phyloP scores from a whole-genome alignment of 2,797 vertebrate species.

The Acipenser oxyrinchus region DNA sequence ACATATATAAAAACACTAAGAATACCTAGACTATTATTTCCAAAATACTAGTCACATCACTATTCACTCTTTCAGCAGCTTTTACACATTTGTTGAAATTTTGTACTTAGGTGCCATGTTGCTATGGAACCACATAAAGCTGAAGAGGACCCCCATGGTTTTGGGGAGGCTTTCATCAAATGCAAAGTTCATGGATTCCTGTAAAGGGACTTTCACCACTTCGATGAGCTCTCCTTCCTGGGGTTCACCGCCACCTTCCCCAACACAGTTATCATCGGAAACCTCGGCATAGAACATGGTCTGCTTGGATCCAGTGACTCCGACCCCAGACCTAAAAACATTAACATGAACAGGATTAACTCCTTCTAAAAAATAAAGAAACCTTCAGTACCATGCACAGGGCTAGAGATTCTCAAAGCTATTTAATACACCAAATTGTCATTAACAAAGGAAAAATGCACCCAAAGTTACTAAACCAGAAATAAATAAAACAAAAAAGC shows the following conservation, averaged over 20 bases:
- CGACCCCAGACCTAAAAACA: slow-evolving; percentile 72
- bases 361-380: too few species aligned
- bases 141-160: slow-evolving; percentile 83
- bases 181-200: slow-evolving; percentile 75
- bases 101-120: slow-evolving; percentile 78
- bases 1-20: too few species aligned
- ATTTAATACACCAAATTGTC: too few species aligned
- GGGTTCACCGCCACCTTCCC: slow-evolving; percentile 72
- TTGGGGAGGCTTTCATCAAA: slow-evolving; percentile 73
- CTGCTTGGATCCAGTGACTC: slow-evolving; percentile 78
- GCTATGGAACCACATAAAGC: slow-evolving; percentile 85
- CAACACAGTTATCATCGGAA: slow-evolving; percentile 70
- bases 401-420: too few species aligned
- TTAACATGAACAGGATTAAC: neutral
- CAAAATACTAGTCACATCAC: too few species aligned
- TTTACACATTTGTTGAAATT: slow-evolving; percentile 72
- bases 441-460: too few species aligned
- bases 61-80: too few species aligned
- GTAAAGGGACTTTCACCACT: slow-evolving; percentile 79
- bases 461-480: too few species aligned
- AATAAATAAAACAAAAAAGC: too few species aligned
- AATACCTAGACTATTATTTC: too few species aligned
- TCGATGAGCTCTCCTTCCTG: slow-evolving; percentile 85
- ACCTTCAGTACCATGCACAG: too few species aligned
- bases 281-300: slow-evolving; percentile 90